Conservation (phyloP, 2,888 invertebrate genomes). For the Aricia artaxerxes region DNA sequence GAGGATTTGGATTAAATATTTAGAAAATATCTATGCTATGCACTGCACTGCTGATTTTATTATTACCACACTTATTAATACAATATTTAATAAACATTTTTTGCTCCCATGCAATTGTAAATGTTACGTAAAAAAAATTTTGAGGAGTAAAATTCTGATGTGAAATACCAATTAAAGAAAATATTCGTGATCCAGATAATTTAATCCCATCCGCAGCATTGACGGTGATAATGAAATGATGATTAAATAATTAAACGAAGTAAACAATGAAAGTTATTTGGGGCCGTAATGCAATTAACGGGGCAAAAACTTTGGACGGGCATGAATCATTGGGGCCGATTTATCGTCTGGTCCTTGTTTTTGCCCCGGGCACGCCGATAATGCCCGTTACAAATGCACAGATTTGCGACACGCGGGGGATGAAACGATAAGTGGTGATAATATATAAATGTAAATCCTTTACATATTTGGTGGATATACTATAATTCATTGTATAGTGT, state of each 20-base stretch:
- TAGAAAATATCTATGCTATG: too few relatives aligned
- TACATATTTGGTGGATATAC: slow-evolving; percentile 11
- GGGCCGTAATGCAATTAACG: slow-evolving; percentile 61
- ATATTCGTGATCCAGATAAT: background rate
- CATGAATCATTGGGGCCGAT: slow-evolving; percentile 78
- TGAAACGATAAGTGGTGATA: slow-evolving; percentile 34
- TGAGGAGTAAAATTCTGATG: background rate
- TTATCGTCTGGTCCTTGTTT: slow-evolving; percentile 65
- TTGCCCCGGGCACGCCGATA: slow-evolving; percentile 66
- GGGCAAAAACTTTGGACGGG: slow-evolving; percentile 70
- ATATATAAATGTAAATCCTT: slow-evolving; percentile 31
- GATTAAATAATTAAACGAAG: slow-evolving; percentile 17
- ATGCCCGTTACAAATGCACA: slow-evolving; percentile 66
- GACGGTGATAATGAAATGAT: background rate
- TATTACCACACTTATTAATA: too few relatives aligned
- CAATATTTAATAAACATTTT: background rate
- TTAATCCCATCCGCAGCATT: background rate
- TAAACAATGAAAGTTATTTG: slow-evolving; percentile 21
- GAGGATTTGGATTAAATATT: background rate
- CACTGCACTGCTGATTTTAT: too few relatives aligned
- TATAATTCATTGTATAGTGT: background rate
- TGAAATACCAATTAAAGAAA: background rate
- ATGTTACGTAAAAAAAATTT: background rate
- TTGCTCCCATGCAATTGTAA: background rate
- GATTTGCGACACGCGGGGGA: slow-evolving; percentile 58